These are phyloP conservation scores for Plagodis dolabraria DNA, from an alignment of 2,888 invertebrate genomes.

Conservation along the genomic window DNA sequence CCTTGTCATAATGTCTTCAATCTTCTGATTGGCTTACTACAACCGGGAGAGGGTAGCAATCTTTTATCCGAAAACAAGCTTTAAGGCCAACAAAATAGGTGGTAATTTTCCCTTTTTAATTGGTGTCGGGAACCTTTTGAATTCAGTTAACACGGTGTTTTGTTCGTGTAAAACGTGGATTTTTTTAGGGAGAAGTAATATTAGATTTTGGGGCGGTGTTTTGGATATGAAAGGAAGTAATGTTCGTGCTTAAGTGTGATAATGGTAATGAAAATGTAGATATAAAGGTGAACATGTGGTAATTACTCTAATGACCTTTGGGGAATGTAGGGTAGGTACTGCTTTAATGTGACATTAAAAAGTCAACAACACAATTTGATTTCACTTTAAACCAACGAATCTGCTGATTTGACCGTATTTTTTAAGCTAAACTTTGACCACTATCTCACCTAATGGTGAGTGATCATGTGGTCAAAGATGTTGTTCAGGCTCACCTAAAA, in stretches of 20 bases:
- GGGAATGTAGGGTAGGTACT: background rate
- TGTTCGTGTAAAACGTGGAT: slow-evolving; percentile 24
- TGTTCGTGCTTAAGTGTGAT: slow-evolving; percentile 8
- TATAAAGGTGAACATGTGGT: slow-evolving; percentile 3
- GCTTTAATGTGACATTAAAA: too few relatives aligned
- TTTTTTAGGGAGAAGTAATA: slow-evolving; percentile 19
- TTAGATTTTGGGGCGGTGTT: slow-evolving; percentile 25
- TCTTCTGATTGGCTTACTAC: slow-evolving; percentile 34
- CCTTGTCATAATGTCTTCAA: slow-evolving; percentile 37
- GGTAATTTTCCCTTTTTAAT: slow-evolving; percentile 12
- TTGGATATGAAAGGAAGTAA: slow-evolving; percentile 15
- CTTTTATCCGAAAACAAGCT: slow-evolving; percentile 9
- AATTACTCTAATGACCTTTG: slow-evolving; percentile 3
- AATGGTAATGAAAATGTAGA: slow-evolving; percentile 7
- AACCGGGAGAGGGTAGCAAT: slow-evolving; percentile 9
- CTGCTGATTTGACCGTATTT: too few relatives aligned
- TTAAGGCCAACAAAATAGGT: slow-evolving; percentile 3
- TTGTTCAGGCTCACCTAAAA: too few relatives aligned
- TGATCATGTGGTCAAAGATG: too few relatives aligned
- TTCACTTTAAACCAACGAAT: too few relatives aligned
- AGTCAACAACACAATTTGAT: too few relatives aligned
- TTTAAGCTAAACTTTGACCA: too few relatives aligned
- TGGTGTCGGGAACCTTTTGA: slow-evolving; percentile 23
- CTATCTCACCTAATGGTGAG: too few relatives aligned
- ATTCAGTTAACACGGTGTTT: slow-evolving; percentile 31